Base-by-base conservation (phyloP, 2,888 invertebrate genomes). In the Andrena hattorfiana region DNA sequence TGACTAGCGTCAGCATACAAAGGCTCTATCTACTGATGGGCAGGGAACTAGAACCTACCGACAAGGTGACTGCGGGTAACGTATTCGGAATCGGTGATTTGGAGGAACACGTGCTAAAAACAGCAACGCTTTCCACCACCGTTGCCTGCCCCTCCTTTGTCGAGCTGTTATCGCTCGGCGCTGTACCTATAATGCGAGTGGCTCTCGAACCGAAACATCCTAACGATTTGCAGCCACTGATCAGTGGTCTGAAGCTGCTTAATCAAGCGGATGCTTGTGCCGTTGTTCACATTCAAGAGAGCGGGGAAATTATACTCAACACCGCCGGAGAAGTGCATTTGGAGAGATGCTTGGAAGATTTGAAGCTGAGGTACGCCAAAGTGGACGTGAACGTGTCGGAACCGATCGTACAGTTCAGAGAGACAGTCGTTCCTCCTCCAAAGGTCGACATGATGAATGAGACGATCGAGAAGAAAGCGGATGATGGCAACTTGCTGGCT, bases 301-400 rank as follows among this genome's bases (percentile, higher is more conserved):
- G 97, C 0, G 99, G 99, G 0, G 99, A 99, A 93, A 97, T 98
- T 92, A 98, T 99, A 0, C 95, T 99, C 42, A 96, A 98, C 2
- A 99, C 99, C 0, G 97, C 99, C 1, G 99, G 99, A 0, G 99
- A 99, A 95, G 98, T 99, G 1, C 99, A 99, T 94, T 95, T 99
- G 71, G 98, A 99, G 92, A 97, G 99, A 92, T 99, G 99, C 94
- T 95, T 99, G 5, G 97, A 98, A 92, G 99, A 99, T 94, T 95
- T 99, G 71, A 96, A 96, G 95, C 95, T 95, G 78, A 96, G 96
- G 86, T 99, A 98, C 94, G 98, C 97, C 0, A 97, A 97, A 93
- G 96, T 98, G 80, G 97, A 98, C 68, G 95, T 99, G n/a, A 97
- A 97, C 84, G 98, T 98, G 0, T 99, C 99, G 0, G 96, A 97